Evolutionary conservation across 1,140 invertebrate species (phyloP).

Genomic region (Danaus plexippus): DNA sequence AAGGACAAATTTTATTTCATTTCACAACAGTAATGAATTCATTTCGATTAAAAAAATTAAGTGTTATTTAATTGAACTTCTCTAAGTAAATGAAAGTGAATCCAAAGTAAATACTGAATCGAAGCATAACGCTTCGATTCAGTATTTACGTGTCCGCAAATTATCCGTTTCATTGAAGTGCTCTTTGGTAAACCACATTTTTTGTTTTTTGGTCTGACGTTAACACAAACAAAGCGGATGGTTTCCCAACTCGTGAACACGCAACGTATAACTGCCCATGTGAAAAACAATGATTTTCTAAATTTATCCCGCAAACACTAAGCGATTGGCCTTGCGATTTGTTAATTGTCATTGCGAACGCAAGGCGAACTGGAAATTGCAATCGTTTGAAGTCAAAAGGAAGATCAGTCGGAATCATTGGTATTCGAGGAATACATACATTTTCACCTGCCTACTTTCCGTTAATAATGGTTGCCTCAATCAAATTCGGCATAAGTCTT

Average conservation of each 20-base stretch:
- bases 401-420: constrained; percentile 20
- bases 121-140: too few species aligned
- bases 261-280: constrained; percentile 32
- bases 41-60: too few species aligned
- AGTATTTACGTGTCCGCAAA: constrained; percentile 7
- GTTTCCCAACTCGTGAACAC: constrained; percentile 41
- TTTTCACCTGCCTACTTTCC: constrained; percentile 32
- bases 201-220: constrained; percentile 39
- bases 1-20: constrained; percentile 23
- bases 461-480: constrained; percentile 29
- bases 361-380: constrained; percentile 59
- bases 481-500: constrained; percentile 34
- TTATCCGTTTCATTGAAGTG: constrained; percentile 21
- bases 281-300: constrained; percentile 27
- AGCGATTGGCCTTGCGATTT: constrained; percentile 70
- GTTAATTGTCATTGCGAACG: constrained; percentile 72
- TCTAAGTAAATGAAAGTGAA: constrained; percentile 20
- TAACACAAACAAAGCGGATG: constrained; percentile 40
- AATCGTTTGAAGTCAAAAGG: constrained; percentile 45
- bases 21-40: constrained; percentile 33
- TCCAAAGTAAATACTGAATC: constrained; percentile 19
- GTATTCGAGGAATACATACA: constrained; percentile 23
- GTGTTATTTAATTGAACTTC: constrained; percentile 29
- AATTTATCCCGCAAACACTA: constrained; percentile 31
- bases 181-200: constrained; percentile 44